Evolutionary conservation across 2,888 invertebrate genomes (phyloP), one percentile per base, ranked within the genome.

Genomic region (Scrobipalpa costella): DNA sequence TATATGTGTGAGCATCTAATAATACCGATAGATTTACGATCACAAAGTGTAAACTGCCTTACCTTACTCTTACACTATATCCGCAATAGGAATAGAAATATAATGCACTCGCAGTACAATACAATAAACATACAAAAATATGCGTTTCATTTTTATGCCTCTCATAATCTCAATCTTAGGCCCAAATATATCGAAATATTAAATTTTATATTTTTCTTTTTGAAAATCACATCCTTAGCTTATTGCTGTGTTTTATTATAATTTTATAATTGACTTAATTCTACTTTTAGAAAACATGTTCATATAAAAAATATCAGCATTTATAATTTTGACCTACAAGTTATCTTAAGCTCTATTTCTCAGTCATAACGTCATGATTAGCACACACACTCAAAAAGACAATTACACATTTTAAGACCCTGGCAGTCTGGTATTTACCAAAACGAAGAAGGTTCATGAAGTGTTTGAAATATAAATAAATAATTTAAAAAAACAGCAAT

Each of bases 141-240:
- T 63, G 60, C 2, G 59, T 60, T 63, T 67, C 50, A 63, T 64
- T 66, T n/a, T 67, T 58, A 40, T 62, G 59, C 62, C 57, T 60
- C 67, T 64, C 65, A 64, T 62, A 66, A 60, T 62, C n/a, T 71
- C 33, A 69, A 74, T 74, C n/a, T 76, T 79, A 73, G 72, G 73
- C 72, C 70, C 57, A 70, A 71, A 73, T 71, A 73, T 69, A 65
- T 69, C 67, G 63, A 72, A 74, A 69, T 70, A 70, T 65, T 49
- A 63, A 63, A 65, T 71, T 68, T 68, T 63, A 67, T 69, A 70
- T 70, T 66, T 68, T 69, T 63, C 66, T 66, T 68, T 52, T n/a
- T 6, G 67, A 63, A 77, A 80, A 84, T 86, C 84, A 86, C 85
- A 83, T 79, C 69, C 71, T 63, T 77, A 77, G 71, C 70, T 85